Percentiles rank a stretch among this genome's conserved stretches.
phyloP scores from a whole-genome alignment of 53 echinoderm and acorn worm genomes.

The Actinopyga echinites region DNA sequence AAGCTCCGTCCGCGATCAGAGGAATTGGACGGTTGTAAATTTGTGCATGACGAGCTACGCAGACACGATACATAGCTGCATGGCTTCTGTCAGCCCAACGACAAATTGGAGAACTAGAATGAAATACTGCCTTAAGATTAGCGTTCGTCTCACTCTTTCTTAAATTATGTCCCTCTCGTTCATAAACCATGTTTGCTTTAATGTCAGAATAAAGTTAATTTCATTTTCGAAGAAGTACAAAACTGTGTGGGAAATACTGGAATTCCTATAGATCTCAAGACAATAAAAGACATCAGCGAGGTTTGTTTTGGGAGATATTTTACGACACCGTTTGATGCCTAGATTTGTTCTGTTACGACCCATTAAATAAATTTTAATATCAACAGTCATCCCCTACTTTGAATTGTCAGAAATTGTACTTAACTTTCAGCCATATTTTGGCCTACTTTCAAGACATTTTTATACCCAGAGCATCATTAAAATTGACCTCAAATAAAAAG shows the following conservation, averaged over 20 bases:
- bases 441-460: constrained; percentile 25
- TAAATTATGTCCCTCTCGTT: no score
- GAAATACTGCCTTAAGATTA: no score
- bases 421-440: constrained; percentile 10
- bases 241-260: no score
- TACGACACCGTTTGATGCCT: not conserved
- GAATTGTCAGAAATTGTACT: not conserved
- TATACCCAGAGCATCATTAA: constrained; percentile 6
- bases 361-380: constrained; percentile 35
- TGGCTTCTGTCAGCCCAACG: constrained; percentile 30
- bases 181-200: no score
- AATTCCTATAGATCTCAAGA: no score
- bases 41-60: not conserved
- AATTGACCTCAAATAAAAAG: constrained; percentile 37
- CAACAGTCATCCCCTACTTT: constrained; percentile 2
- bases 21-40: constrained; percentile 20
- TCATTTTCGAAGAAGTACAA: no score
- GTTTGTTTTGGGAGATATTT: not conserved
- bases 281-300: no score
- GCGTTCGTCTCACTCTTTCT: no score
- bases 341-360: constrained; percentile 12
- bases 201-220: no score
- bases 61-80: not conserved
- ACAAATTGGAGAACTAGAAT: not conserved
- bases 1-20: not conserved